These are phyloP conservation scores for Aplysia californica DNA, from an alignment of 1,140 invertebrate genomes.

Conservation along the genomic window DNA sequence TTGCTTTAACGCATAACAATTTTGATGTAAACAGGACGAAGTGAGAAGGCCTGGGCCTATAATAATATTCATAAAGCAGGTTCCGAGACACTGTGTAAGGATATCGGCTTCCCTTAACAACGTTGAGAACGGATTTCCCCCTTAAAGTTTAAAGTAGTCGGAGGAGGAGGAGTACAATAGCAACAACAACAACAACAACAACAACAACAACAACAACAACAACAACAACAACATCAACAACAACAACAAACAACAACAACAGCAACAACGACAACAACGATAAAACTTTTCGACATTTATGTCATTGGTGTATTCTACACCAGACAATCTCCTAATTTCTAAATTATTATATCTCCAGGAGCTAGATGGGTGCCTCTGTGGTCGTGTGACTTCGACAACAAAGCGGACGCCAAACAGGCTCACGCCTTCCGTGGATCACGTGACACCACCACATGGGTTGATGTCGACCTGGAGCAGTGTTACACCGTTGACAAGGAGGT, in stretches of 20 bases:
- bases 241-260: not conserved
- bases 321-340: not conserved
- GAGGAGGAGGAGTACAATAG: too few relatives aligned
- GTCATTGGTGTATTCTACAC: not conserved
- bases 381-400: constrained; percentile 40
- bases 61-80: too few relatives aligned
- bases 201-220: not conserved
- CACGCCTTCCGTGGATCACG: constrained; percentile 35
- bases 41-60: too few relatives aligned
- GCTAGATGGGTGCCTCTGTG: constrained; percentile 33
- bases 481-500: constrained; percentile 38
- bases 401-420: constrained; percentile 32
- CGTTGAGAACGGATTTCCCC: too few relatives aligned
- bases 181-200: not conserved
- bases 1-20: too few relatives aligned
- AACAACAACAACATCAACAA: not conserved
- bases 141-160: too few relatives aligned
- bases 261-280: not conserved
- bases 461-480: constrained; percentile 30
- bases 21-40: too few relatives aligned
- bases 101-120: too few relatives aligned
- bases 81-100: too few relatives aligned
- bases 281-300: not conserved
- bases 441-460: constrained; percentile 40
- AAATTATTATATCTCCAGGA: not conserved